phyloP scores from a whole-genome alignment of 1,140 invertebrate species.

The Latrodectus geometricus region DNA sequence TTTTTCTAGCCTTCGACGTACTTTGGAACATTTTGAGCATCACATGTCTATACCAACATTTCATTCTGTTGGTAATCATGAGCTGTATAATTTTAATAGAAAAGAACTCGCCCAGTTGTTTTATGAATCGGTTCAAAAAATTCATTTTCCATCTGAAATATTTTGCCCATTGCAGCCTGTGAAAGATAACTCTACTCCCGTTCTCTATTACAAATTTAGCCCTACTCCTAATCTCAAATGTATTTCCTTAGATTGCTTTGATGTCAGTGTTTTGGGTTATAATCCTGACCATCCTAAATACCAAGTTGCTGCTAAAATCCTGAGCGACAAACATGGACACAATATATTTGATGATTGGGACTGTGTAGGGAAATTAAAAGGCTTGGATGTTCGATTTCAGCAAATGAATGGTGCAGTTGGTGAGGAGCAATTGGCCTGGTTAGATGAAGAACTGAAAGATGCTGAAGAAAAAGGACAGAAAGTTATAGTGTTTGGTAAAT shows the following conservation, averaged over 20 bases:
- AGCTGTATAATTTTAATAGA: slow-evolving; percentile 69
- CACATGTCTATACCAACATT: slow-evolving; percentile 65
- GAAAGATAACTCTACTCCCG: slow-evolving; percentile 9
- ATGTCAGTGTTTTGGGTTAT: slow-evolving; percentile 67
- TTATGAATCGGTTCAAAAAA: slow-evolving; percentile 51
- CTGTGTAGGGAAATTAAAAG: slow-evolving; percentile 63
- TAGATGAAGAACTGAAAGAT: slow-evolving; percentile 65
- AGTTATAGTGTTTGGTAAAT: slow-evolving; percentile 65
- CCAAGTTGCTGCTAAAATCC: slow-evolving; percentile 63
- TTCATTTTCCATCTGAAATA: slow-evolving; percentile 42
- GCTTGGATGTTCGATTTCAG: slow-evolving; percentile 66
- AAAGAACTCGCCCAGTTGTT: slow-evolving; percentile 63
- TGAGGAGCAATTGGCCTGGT: slow-evolving; percentile 67
- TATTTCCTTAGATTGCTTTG: slow-evolving; percentile 69
- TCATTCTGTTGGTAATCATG: slow-evolving; percentile 70
- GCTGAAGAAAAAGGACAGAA: slow-evolving; percentile 63
- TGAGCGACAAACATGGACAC: slow-evolving; percentile 66
- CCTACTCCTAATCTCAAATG: slow-evolving; percentile 65
- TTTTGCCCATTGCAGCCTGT: slow-evolving; percentile 15
- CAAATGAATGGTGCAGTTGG: slow-evolving; percentile 68
- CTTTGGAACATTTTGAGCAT: slow-evolving; percentile 61
- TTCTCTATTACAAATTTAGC: slow-evolving; percentile 66
- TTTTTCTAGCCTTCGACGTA: slow-evolving; percentile 41
- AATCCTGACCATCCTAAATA: slow-evolving; percentile 60
- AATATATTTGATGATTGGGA: slow-evolving; percentile 66